Percentiles rank a stretch among this genome's conserved stretches.
phyloP scores from a whole-genome alignment of 2,888 invertebrate species.

The Pyrochroa serraticornis region DNA sequence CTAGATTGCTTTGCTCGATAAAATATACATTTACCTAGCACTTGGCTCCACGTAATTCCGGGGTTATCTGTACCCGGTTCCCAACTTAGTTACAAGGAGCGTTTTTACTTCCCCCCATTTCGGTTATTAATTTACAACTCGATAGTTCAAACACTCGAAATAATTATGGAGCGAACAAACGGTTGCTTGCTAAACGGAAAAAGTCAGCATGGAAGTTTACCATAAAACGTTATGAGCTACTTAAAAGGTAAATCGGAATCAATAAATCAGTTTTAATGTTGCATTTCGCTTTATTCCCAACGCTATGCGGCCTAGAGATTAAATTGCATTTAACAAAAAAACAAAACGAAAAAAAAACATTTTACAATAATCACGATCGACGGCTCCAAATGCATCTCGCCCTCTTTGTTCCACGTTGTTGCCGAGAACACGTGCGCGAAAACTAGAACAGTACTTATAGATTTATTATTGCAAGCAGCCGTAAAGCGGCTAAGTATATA shows the following conservation, averaged over 20 bases:
- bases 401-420: neutral
- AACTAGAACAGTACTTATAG: constrained; percentile 40
- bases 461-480: constrained; percentile 35
- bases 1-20: constrained; percentile 59
- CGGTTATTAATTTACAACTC: constrained; percentile 26
- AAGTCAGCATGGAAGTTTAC: neutral
- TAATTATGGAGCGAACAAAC: too few species aligned
- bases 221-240: constrained; percentile 1
- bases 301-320: neutral
- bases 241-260: constrained; percentile 2
- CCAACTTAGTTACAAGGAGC: constrained; percentile 34
- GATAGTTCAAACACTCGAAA: constrained; percentile 20
- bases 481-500: constrained; percentile 40
- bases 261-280: constrained; percentile 2
- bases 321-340: too few species aligned
- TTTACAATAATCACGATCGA: too few species aligned
- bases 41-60: constrained; percentile 51
- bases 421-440: constrained; percentile 37
- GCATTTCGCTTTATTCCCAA: neutral
- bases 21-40: constrained; percentile 58
- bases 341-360: too few species aligned
- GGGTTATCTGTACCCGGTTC: constrained; percentile 44
- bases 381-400: too few species aligned
- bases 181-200: too few species aligned
- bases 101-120: constrained; percentile 21